Percentiles rank a stretch among this genome's conserved stretches.
phyloP scores from a whole-genome alignment of 2,888 invertebrate species.

The Lysandra coridon region DNA sequence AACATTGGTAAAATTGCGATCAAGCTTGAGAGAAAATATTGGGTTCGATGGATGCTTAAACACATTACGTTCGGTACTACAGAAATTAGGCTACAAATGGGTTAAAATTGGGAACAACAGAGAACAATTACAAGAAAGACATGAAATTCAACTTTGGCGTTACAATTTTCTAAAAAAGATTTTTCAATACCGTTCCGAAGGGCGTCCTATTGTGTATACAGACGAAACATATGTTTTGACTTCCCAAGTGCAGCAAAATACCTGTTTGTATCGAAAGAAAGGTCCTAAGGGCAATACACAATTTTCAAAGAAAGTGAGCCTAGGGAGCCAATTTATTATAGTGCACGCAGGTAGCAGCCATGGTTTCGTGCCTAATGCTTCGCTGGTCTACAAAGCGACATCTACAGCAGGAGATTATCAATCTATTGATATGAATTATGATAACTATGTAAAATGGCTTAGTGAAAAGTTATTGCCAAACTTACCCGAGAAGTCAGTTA shows the following conservation, averaged over 20 bases:
- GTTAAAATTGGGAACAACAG: constrained; percentile 40
- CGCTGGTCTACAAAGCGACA: background rate
- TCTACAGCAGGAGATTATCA: constrained; percentile 37
- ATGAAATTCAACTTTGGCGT: constrained; percentile 41
- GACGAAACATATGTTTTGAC: constrained; percentile 42
- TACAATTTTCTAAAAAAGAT: constrained; percentile 41
- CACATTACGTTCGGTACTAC: constrained; percentile 22
- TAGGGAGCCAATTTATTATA: constrained; percentile 41
- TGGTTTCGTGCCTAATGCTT: constrained; percentile 31
- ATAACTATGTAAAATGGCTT: constrained; percentile 45
- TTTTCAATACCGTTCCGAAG: constrained; percentile 37
- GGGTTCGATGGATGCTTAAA: constrained; percentile 28
- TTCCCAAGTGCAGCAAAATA: constrained; percentile 39
- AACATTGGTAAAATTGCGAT: constrained; percentile 33
- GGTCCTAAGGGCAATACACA: constrained; percentile 19
- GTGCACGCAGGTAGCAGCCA: constrained; percentile 43
- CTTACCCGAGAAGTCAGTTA: constrained; percentile 39
- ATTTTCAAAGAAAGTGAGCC: constrained; percentile 39
- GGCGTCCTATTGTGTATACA: constrained; percentile 42
- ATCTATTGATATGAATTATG: constrained; percentile 41
- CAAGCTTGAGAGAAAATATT: constrained; percentile 12
- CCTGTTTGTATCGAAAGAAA: constrained; percentile 36
- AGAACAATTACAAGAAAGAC: constrained; percentile 40
- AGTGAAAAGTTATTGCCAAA: constrained; percentile 43
- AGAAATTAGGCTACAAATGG: constrained; percentile 41